These are phyloP conservation scores for Coregonus ussuriensis DNA, from an alignment of 2,797 vertebrate species.

Conservation along the genomic window DNA sequence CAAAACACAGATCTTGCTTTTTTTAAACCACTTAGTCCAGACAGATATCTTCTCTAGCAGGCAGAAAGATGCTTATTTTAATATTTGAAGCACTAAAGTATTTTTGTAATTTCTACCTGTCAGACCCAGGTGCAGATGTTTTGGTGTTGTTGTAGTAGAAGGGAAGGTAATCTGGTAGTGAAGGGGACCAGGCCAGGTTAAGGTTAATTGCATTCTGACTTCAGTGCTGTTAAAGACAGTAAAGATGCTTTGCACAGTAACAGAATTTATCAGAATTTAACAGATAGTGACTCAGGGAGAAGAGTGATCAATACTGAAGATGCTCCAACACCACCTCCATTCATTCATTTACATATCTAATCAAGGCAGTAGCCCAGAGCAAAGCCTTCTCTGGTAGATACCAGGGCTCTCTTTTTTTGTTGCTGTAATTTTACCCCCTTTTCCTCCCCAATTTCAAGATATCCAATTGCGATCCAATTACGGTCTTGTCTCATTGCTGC, in stretches of 20 bases:
- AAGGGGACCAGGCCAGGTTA: not conserved
- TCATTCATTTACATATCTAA: slow-evolving; percentile 42
- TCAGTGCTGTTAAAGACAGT: not conserved
- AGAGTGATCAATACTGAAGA: slow-evolving; percentile 56
- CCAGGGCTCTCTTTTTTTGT: not conserved
- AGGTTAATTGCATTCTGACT: not conserved
- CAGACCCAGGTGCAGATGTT: too few relatives aligned
- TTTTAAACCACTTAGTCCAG: not conserved
- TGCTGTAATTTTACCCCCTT: too few relatives aligned
- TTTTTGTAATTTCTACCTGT: not conserved
- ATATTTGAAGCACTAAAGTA: not conserved
- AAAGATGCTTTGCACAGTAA: not conserved
- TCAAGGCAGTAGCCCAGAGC: slow-evolving; percentile 18
- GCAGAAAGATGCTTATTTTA: not conserved
- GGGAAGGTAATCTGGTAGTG: too few relatives aligned
- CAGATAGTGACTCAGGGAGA: slow-evolving; percentile 48
- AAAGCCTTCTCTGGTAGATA: not conserved
- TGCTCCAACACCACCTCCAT: slow-evolving; percentile 40
- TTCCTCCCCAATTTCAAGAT: too few relatives aligned
- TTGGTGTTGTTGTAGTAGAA: too few relatives aligned
- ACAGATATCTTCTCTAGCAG: not conserved
- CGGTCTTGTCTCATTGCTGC: too few relatives aligned
- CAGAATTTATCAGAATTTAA: not conserved
- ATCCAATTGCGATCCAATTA: too few relatives aligned
- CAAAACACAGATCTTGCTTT: not conserved